Evolutionary conservation across 2,888 invertebrate genomes (phyloP), one percentile per base, ranked within the genome.

Genomic region (Melanotus villosus): DNA sequence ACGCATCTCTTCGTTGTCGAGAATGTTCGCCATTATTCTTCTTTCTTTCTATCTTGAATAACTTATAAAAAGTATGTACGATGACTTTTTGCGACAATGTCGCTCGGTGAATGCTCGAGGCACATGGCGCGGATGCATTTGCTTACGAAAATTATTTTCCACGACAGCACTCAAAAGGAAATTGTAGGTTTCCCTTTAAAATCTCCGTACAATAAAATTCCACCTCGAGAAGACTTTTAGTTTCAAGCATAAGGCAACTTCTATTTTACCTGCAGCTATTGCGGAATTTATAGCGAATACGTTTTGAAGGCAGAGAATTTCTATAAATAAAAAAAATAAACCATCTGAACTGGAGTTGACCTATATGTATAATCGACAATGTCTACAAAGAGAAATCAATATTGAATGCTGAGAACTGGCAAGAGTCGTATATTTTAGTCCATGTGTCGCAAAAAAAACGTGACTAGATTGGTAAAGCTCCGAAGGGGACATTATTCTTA

Each of bases 381-480:
- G 56, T 57, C 54, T 47, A 56, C 34, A 54, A 59, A 50, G 14
- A 30, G 57, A 56, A 65, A 65, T 65, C 65, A 57, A 69, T 65
- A 60, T 19, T 65, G 57, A 69, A 64, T 65, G 47, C 64, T 52
- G 58, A 50, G 32, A 47, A 64, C 26, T 54, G 54, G 30, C 56
- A 26, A 23, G 38, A 62, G 56, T 56, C 60, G 62, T 65, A 66
- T 64, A 72, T 68, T 68, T 72, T 54, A 69, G 67, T 45, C 68
- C 72, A 71, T 73, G 71, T 71, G 73, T 68, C 71, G 67, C 68
- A 71, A 70, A 72, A n/a, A n/a, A 70, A 68, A 75, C 73, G 73
- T 72, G 71, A 73, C 71, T 54, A 32, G 65, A 36, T 47, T 72
- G 58, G 38, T 67, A 65, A 71, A 65, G 41, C 19, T 45, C 45